phyloP scores from a whole-genome alignment of 1,140 invertebrate species.

The Drosophila lacertosa region DNA sequence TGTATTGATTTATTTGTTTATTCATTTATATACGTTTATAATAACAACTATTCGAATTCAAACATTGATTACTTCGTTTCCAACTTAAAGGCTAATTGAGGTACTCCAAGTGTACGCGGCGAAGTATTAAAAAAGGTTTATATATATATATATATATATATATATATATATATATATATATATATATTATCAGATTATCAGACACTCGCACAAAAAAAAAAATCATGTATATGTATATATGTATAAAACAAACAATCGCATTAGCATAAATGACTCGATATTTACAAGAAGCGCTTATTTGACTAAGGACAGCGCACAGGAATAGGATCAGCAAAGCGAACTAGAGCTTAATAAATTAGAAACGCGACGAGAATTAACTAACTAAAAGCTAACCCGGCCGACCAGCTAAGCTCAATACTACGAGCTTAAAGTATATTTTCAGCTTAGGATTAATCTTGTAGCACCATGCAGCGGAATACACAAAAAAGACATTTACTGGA shows the following conservation, averaged over 20 bases:
- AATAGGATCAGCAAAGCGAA: constrained; percentile 29
- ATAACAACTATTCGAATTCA: constrained; percentile 19
- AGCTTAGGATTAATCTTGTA: neutral
- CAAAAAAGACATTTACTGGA: neutral
- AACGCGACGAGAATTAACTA: constrained; percentile 39
- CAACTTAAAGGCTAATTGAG: constrained; percentile 68
- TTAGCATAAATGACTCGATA: constrained; percentile 81
- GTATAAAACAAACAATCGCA: constrained; percentile 44
- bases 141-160: constrained; percentile 24
- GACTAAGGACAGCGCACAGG: constrained; percentile 51
- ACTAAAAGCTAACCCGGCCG: constrained; percentile 41
- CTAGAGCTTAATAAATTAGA: constrained; percentile 71
- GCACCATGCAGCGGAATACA: too few species aligned
- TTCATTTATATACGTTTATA: constrained; percentile 14
- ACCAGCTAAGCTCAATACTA: constrained; percentile 10
- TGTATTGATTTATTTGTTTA: constrained; percentile 21
- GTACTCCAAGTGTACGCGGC: constrained; percentile 71
- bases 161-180: constrained; percentile 25
- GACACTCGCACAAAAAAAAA: constrained; percentile 35
- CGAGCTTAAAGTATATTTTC: constrained; percentile 1
- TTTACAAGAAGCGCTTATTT: constrained; percentile 77
- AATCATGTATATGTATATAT: constrained; percentile 29
- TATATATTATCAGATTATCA: constrained; percentile 30
- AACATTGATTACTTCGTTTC: constrained; percentile 30
- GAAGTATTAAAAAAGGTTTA: constrained; percentile 42